Evolutionary conservation across 2,797 vertebrate species (phyloP).

Genomic region (Perodicticus potto): DNA sequence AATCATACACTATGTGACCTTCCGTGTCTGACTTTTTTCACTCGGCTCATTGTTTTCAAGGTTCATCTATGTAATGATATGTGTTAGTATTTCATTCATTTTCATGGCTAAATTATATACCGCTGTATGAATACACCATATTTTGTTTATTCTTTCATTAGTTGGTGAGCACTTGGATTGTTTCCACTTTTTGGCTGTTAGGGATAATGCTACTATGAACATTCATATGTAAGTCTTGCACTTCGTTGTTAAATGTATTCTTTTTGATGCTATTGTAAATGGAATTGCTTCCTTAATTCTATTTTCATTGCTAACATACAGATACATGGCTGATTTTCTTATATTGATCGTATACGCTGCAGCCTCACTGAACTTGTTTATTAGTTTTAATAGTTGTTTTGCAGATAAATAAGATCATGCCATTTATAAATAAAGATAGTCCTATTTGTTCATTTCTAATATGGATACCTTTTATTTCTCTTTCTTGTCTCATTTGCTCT

Average conservation of each 20-base stretch:
- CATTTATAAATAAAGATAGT: not conserved
- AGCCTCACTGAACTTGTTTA: not conserved
- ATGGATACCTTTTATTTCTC: not conserved
- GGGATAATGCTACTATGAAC: not conserved
- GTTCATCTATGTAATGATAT: not conserved
- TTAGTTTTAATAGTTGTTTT: not conserved
- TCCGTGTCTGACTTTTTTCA: not conserved
- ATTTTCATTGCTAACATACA: not conserved
- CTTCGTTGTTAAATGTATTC: not conserved
- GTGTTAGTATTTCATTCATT: not conserved
- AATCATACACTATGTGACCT: not conserved
- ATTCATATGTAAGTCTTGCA: not conserved
- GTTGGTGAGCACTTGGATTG: not conserved
- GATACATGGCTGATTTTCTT: not conserved
- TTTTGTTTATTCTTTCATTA: not conserved
- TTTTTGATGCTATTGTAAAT: not conserved
- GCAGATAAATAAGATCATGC: not conserved
- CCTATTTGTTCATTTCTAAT: not conserved
- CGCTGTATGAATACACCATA: not conserved
- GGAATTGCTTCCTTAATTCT: not conserved
- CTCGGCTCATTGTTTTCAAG: not conserved
- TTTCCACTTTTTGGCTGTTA: not conserved
- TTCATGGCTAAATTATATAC: not conserved
- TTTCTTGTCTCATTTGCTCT: not conserved
- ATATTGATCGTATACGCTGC: not conserved